These are phyloP conservation scores for Melanotaenia nigrans DNA, from an alignment of 2,797 vertebrate species.

Conservation along the genomic window DNA sequence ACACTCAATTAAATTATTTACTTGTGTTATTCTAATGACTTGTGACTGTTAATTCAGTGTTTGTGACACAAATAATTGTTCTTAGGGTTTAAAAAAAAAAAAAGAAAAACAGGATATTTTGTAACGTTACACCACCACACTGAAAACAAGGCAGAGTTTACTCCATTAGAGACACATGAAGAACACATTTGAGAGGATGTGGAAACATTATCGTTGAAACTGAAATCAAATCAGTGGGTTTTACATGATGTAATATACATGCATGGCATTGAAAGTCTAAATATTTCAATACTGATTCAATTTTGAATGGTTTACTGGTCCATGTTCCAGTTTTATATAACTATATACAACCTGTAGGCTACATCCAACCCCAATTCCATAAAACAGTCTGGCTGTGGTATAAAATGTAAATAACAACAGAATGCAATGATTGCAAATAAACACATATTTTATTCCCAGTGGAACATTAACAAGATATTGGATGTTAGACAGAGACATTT, in stretches of 20 bases:
- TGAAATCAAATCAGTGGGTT: conserved; percentile 14
- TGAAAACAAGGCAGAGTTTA: not conserved
- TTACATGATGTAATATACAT: not conserved
- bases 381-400: too few species aligned
- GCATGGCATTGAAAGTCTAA: not conserved
- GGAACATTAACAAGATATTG: too few species aligned
- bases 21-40: conserved; percentile 48
- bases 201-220: conserved; percentile 15
- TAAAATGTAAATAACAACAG: too few species aligned
- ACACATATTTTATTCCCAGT: too few species aligned
- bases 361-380: too few species aligned
- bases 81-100: conserved; percentile 12
- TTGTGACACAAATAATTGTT: conserved; percentile 53
- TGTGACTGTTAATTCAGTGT: conserved; percentile 49
- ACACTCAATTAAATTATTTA: conserved; percentile 66
- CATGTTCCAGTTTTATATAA: too few species aligned
- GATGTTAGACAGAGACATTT: too few species aligned
- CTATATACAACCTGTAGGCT: too few species aligned
- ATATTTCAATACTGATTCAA: too few species aligned
- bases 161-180: conserved; percentile 23
- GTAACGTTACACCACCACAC: conserved; percentile 31
- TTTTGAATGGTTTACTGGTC: too few species aligned
- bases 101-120: conserved; percentile 38
- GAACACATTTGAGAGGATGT: conserved; percentile 23
- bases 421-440: too few species aligned